Base-by-base conservation (phyloP, 2,888 invertebrate genomes). In the Thecocarcelia acutangulata region DNA sequence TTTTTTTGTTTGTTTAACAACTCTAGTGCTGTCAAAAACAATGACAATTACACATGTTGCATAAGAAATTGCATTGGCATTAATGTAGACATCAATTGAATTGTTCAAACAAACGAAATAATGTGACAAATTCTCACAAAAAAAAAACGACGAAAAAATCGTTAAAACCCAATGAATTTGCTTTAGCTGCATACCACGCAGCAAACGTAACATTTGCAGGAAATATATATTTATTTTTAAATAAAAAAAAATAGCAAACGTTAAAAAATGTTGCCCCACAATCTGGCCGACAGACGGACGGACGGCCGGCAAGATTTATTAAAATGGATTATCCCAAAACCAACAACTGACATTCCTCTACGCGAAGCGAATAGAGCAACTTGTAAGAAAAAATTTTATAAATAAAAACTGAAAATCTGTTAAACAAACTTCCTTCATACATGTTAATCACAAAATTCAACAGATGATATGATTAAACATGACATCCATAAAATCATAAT, bases 381-480 rank as follows among this genome's bases (percentile, higher is more conserved):
- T 59, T 40, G 40, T 40, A 15, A 40, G 15, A 9, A 58, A 50
- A 54, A n/a, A 48, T 48, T 15, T 24, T 24, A 37, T 44, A 44
- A 48, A 37, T 21, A 37, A 40, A 28, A 19, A 54, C 19, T 17
- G 11, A 78, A 69, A 80, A 72, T 59, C 33, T 73, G 61, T 46
- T 56, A 40, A 56, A 64, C 40, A 77, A 70, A 74, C 74, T 78
- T 78, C 82, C 81, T 82, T 70, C 61, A 75, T 74, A 70, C 70
- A 75, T 59, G 6, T 21, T 21, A 42, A 58, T 78, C 70, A 54
- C 13, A 72, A 56, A 66, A 74, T 42, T 24, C 73, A 64, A 69
- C 77, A 81, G 78, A 82, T 82, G 70, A 75, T 70, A 61, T 78
- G 75, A 82, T 78, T 78, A 66, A 70, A 75, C 70, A 82, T 78